Evolutionary conservation across 2,797 vertebrate species (phyloP), one percentile per base, ranked within the genome.

Genomic region (Malacoraja senta): DNA sequence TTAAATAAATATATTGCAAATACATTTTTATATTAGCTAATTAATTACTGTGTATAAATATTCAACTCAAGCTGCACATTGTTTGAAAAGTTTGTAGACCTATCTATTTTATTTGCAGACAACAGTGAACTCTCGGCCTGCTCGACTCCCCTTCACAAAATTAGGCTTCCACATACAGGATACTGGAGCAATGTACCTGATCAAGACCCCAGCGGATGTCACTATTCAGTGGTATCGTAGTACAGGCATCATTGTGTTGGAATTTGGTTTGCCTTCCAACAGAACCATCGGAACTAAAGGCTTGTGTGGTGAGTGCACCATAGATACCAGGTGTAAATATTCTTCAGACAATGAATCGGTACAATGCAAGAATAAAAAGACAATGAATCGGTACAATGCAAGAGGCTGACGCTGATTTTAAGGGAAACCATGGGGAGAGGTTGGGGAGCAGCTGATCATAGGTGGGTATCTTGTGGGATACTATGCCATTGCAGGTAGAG

Each of bases 171-270:
- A 96, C 76, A 96, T 99, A 95, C 98, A 99, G 94, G 99, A 99
- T 94, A 99, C 98, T 24, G 98, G 98, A 86, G 97, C 97, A 93
- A 99, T 99, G 98, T 99, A 99, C 78, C 95, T 98, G 58, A 95
- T 99, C 94, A 97, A 97, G 68, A 99, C 98, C 35, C 98, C 98
- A 74, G 96, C 97, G 44, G 98, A 98, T 19, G 96, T 99, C 83
- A 97, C 95, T 94, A 97, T 99, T 94, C 98, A 98, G 94, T 99
- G 99, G 99, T 97, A 99, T 96, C 99, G 99, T 93, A 95, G 99
- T 95, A 99, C 99, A 1, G 99, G 98, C 91, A 98, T 99, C 95
- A 97, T 98, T 95, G 98, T 99, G 44, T 96, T 99, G 94, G 98
- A 99, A 94, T 99, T 98, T 93, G 96, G 96, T 13, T 93, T 96